Percentiles rank a stretch among this genome's conserved stretches.
These are phyloP conservation scores for Sorex maritimensis DNA, from an alignment of 2,797 vertebrate genomes.

Conservation along the genomic window DNA sequence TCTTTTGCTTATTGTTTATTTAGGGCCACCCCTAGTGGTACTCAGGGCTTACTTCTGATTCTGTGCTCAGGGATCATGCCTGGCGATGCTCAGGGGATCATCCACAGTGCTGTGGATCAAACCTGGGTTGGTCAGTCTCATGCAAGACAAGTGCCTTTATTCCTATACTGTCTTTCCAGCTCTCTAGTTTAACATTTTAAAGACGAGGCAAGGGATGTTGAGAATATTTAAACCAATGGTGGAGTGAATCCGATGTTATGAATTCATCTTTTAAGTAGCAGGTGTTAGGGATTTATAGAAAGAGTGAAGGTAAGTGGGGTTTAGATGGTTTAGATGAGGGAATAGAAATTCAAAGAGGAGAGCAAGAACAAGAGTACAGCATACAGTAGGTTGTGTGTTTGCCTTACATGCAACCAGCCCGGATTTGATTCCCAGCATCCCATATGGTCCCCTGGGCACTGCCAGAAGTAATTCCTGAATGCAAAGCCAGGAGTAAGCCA, in stretches of 20 bases:
- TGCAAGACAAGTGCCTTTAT: no score
- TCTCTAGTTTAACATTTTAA: background rate
- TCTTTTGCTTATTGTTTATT: background rate
- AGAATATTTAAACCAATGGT: background rate
- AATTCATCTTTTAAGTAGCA: background rate
- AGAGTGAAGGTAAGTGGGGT: constrained; percentile 12
- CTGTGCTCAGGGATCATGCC: no score
- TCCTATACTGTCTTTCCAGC: no score
- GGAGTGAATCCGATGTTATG: background rate
- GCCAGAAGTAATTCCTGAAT: background rate
- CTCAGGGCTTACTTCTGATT: no score
- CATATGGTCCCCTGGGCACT: no score
- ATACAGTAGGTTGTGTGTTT: no score
- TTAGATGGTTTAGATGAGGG: constrained; percentile 13
- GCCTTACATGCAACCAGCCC: no score
- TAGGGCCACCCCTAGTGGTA: no score
- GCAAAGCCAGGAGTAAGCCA: background rate
- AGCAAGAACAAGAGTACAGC: background rate
- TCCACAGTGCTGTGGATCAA: no score
- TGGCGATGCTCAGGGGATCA: no score
- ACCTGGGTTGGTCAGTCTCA: no score
- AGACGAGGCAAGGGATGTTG: background rate
- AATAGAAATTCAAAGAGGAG: background rate
- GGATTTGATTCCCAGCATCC: no score
- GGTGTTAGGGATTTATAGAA: background rate